Evolutionary conservation across 2,797 vertebrate species (phyloP).

Genomic region (Buphagus erythrorhynchus): DNA sequence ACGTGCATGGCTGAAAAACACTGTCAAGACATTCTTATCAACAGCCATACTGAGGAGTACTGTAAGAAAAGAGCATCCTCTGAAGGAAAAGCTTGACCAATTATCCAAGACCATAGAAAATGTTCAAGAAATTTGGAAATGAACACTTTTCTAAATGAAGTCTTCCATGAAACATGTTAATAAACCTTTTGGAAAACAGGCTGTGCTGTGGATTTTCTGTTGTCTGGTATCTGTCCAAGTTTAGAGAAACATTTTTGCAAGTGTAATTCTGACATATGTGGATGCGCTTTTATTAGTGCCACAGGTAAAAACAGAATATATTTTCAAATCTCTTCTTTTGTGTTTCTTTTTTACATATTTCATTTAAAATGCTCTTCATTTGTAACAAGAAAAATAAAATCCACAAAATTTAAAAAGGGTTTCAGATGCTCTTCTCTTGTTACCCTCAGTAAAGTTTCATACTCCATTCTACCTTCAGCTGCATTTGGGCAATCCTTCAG

Average conservation of each 20-base stretch:
- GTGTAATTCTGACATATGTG: not conserved
- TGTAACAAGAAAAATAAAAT: not conserved
- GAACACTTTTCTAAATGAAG: not conserved
- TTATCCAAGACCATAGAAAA: not conserved
- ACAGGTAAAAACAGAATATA: not conserved
- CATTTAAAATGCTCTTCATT: not conserved
- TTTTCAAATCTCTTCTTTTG: not conserved
- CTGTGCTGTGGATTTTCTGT: not conserved
- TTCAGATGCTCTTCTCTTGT: not conserved
- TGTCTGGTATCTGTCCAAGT: not conserved
- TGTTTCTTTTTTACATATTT: not conserved
- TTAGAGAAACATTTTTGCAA: not conserved
- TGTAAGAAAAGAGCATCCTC: not conserved
- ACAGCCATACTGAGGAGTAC: not conserved
- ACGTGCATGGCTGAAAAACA: fast-evolving
- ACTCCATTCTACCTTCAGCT: not conserved
- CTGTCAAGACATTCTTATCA: not conserved
- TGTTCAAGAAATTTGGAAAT: not conserved
- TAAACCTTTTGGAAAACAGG: not conserved
- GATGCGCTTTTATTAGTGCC: not conserved
- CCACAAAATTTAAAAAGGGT: not conserved
- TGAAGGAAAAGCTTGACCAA: not conserved
- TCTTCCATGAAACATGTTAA: not conserved
- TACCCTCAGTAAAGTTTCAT: not conserved
- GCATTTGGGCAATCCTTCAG: not conserved